These are phyloP conservation scores for Epizoanthus scotinus DNA, from an alignment of 92 coral and sea anemone genomes.

Conservation along the genomic window DNA sequence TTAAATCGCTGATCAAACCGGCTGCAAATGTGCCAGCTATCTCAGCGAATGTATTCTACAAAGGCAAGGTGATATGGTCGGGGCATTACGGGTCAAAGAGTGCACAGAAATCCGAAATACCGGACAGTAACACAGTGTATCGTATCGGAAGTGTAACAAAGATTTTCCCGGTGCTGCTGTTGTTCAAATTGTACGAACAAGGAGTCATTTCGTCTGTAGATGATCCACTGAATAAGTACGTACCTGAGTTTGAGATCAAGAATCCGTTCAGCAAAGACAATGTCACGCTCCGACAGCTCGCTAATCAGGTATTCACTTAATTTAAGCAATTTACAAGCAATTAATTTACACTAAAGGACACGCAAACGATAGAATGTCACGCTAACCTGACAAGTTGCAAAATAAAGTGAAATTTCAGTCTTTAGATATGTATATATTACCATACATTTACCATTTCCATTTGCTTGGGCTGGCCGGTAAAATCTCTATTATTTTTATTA, in stretches of 20 bases:
- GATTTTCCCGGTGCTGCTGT: conserved; percentile 67
- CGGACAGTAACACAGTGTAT: conserved; percentile 58
- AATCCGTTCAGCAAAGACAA: conserved; percentile 70
- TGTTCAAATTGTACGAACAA: conserved; percentile 67
- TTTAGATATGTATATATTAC: too few relatives aligned
- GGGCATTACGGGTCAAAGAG: conserved; percentile 68
- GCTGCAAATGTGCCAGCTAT: conserved; percentile 66
- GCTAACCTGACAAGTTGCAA: too few relatives aligned
- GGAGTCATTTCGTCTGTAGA: conserved; percentile 68
- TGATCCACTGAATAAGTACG: conserved; percentile 78
- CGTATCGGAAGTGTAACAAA: conserved; percentile 77
- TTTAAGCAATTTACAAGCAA: too few relatives aligned
- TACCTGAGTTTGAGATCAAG: conserved; percentile 69
- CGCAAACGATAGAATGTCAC: too few relatives aligned
- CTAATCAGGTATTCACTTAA: conserved; percentile 57
- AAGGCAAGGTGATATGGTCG: conserved; percentile 56
- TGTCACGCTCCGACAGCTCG: conserved; percentile 81
- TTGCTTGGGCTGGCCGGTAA: too few relatives aligned
- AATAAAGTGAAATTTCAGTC: too few relatives aligned
- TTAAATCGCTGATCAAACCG: conserved; percentile 43
- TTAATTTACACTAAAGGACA: too few relatives aligned
- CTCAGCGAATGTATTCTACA: conserved; percentile 66
- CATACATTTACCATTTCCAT: too few relatives aligned
- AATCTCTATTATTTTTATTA: too few relatives aligned
- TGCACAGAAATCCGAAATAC: conserved; percentile 28